Base-by-base conservation (phyloP, 2,888 invertebrate genomes). In the Loripinus fragilis region DNA sequence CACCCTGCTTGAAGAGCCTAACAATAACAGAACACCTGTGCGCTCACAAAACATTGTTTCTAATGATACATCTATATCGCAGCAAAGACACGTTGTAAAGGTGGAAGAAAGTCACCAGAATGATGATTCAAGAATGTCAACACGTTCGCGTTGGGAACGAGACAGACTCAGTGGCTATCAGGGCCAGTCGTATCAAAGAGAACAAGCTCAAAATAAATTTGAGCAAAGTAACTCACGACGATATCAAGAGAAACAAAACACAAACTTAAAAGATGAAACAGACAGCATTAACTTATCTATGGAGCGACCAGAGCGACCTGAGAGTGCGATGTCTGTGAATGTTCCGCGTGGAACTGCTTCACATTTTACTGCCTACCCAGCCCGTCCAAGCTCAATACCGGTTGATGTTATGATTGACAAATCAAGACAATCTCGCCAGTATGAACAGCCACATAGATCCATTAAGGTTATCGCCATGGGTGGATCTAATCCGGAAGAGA, bases 91-190 rank as follows among this genome's bases (percentile, higher is more conserved):
- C 17, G 8, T 33, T 33, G 60, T 10, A 17, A 33, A 8, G 30
- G 33, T 60, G 8, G 33, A 30, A n/a, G 23, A 33, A 2, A 60
- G 33, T 60, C 30, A 33, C 1, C 33, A 33, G 17, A 33, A 33
- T 10, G 78, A 80, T 2, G 78, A 76, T 23, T 60, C 71, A 1
- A 74, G 68, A 8, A 66, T 80, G 0, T 66, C 80, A 15, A 78
- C 80, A 15, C 78, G 83, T 60, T 80, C 80, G 50, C 60, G 76
- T 20, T 83, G 83, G 83, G 64, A 50, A 41, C 70, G 83, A 20
- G 83, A 83, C 42, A 55, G 83, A 38, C 67, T 66, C 15, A 60
- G 50, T 10, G 73, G 71, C 42, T 71, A 55, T 65, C 79, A 80
- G 67, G 28, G 17, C 12, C 69, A 72, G 28, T 7, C 52, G 5